Evolutionary conservation across 2,888 invertebrate species (phyloP).

Genomic region (Pristionchus entomophagus): DNA sequence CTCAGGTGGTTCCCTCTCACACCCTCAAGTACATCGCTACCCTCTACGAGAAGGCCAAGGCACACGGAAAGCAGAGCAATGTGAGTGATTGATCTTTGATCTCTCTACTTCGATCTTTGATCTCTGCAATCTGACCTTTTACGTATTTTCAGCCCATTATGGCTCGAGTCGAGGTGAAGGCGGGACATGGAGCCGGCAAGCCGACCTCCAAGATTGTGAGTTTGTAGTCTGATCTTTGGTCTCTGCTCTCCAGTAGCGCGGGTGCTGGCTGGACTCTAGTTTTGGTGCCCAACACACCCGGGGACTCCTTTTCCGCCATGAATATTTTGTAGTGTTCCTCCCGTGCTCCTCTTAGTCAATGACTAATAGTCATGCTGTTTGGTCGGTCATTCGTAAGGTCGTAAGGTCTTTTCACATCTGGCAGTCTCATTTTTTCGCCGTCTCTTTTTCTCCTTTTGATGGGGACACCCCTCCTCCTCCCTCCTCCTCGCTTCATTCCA

Average conservation of each 20-base stretch:
- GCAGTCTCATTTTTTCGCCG: too few relatives aligned
- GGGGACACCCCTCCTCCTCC: neutral
- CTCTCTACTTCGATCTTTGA: conserved; percentile 1
- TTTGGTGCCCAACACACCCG: too few relatives aligned
- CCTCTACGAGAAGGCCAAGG: conserved; percentile 83
- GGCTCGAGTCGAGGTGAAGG: conserved; percentile 92
- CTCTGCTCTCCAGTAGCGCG: too few relatives aligned
- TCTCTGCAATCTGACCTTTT: neutral
- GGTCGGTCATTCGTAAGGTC: too few relatives aligned
- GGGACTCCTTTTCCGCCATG: too few relatives aligned
- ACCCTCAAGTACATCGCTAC: conserved; percentile 94
- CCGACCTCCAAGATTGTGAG: conserved; percentile 92
- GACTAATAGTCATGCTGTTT: too few relatives aligned
- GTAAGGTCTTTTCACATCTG: too few relatives aligned
- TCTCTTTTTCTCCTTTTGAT: too few relatives aligned
- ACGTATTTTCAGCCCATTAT: conserved; percentile 83
- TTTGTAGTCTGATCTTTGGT: conserved; percentile 74
- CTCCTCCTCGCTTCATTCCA: neutral
- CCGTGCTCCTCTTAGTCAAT: too few relatives aligned
- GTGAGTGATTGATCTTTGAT: conserved; percentile 34
- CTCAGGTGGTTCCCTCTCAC: conserved; percentile 94
- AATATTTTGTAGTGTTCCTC: too few relatives aligned
- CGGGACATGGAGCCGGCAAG: conserved; percentile 97
- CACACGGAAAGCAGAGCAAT: conserved; percentile 21
- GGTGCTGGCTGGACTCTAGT: too few relatives aligned